These are phyloP conservation scores for Macrochelys suwanniensis DNA, from an alignment of 2,797 vertebrate species.

Conservation along the genomic window DNA sequence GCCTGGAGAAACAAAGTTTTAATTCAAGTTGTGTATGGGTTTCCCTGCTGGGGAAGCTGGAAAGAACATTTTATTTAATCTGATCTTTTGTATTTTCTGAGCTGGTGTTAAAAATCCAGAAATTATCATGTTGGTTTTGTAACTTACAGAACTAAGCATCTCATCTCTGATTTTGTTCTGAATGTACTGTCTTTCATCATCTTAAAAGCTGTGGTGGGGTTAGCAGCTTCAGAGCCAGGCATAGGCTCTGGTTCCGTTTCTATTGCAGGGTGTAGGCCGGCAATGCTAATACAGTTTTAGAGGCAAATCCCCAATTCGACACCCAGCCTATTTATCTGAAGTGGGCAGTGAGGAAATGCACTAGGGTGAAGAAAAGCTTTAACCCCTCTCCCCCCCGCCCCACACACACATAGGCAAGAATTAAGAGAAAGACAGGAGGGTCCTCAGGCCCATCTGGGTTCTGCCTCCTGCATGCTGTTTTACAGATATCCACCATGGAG, in stretches of 20 bases:
- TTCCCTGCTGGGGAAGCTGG: conserved; percentile 74
- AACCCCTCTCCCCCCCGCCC: neutral
- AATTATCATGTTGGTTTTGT: conserved; percentile 72
- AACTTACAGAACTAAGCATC: conserved; percentile 64
- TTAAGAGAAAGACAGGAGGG: neutral
- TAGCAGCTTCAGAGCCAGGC: neutral
- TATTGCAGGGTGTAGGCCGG: neutral
- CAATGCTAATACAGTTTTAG: neutral
- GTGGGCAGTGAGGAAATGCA: neutral
- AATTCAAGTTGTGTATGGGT: conserved; percentile 77
- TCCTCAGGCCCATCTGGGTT: neutral
- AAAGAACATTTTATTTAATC: conserved; percentile 76
- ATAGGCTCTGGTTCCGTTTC: neutral
- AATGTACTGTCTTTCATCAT: conserved; percentile 36
- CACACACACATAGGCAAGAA: rapidly evolving
- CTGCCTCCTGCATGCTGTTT: neutral
- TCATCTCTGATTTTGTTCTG: conserved; percentile 58
- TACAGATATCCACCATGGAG: neutral
- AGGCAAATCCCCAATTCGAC: neutral
- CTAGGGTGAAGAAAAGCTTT: neutral
- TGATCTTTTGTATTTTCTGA: conserved; percentile 76
- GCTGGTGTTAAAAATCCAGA: conserved; percentile 74
- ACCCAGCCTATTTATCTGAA: rapidly evolving
- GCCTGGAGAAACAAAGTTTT: conserved; percentile 79
- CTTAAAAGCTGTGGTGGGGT: neutral